Evolutionary conservation across 2,888 invertebrate species (phyloP), one percentile per base, ranked within the genome.

Genomic region (Anthophora plumipes): DNA sequence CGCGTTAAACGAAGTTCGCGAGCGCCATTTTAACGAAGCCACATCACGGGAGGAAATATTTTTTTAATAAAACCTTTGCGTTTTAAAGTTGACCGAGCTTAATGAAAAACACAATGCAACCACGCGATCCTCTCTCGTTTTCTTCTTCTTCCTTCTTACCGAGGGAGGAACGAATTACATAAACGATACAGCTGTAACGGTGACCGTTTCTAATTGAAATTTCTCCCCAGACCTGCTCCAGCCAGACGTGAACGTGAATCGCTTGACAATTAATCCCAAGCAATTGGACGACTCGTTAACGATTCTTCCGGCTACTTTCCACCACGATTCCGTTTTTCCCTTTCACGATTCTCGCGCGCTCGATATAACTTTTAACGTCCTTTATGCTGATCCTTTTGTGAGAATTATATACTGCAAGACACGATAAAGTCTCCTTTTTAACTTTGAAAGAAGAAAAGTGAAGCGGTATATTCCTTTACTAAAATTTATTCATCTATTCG

Each of bases 141-240:
- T 63, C 22, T 39, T 22, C 5, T 41, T 48, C n/a, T n/a, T 31
- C 20, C 20, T 3, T 8, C 31, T 66, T 46, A 12, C 37, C 1
- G 31, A 4, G 4, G 8, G 8, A 12, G 43, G 0, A 78, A 60
- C 43, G 50, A 59, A 68, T 77, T 74, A 37, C 61, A 59, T n/a
- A 41, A 50, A 77, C 74, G 77, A 68, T 54, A 31, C 61, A 55
- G 57, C 67, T 48, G 74, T 39, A 52, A 12, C 46, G 54, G 63
- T 31, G 63, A 63, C 43, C 39, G 63, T 59, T 52, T 59, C 50
- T 75, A 75, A 78, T 78, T 78, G 77, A 68, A 78, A 63, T 75
- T 75, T 77, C 66, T 68, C 41, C 14, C 43, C 9, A 46, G 6
- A 12, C 46, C 17, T 60, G 25, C 4, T 25, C 6, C 7, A 2